These are phyloP conservation scores for Patella ulyssiponensis DNA, from an alignment of 2,888 invertebrate species.

Conservation along the genomic window DNA sequence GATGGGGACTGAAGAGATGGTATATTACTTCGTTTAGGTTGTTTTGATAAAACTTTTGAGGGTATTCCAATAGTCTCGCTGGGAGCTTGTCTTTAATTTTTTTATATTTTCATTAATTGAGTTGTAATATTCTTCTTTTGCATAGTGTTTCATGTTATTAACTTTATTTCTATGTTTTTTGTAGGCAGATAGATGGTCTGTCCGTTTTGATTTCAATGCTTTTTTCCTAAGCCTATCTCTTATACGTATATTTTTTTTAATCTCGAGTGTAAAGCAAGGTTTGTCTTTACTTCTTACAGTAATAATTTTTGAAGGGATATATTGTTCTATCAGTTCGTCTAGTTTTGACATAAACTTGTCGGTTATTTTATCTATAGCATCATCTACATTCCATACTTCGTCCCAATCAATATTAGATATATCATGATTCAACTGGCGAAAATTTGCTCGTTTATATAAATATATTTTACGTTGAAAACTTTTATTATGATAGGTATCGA, in stretches of 20 bases:
- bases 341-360: not conserved
- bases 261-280: not conserved
- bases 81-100: not conserved
- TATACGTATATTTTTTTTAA: not conserved
- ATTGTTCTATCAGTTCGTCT: not conserved
- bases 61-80: not conserved
- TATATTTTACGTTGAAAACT: not conserved
- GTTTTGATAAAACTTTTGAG: not conserved
- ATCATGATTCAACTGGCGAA: not conserved
- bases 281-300: not conserved
- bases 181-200: not conserved
- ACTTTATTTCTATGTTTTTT: not conserved
- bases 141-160: not conserved
- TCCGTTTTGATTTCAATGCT: not conserved
- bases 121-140: not conserved
- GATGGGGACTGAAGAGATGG: too few species aligned
- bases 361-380: not conserved
- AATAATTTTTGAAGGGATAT: not conserved
- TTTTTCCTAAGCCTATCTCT: not conserved
- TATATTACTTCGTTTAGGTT: not conserved
- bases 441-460: not conserved
- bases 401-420: not conserved
- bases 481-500: not conserved
- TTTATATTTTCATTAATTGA: slow-evolving; percentile 1
- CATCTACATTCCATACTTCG: not conserved